Percentiles rank a stretch among this genome's conserved stretches.
These are phyloP conservation scores for Drosophila flavopinicola DNA, from an alignment of 2,888 invertebrate genomes.

Conservation along the genomic window DNA sequence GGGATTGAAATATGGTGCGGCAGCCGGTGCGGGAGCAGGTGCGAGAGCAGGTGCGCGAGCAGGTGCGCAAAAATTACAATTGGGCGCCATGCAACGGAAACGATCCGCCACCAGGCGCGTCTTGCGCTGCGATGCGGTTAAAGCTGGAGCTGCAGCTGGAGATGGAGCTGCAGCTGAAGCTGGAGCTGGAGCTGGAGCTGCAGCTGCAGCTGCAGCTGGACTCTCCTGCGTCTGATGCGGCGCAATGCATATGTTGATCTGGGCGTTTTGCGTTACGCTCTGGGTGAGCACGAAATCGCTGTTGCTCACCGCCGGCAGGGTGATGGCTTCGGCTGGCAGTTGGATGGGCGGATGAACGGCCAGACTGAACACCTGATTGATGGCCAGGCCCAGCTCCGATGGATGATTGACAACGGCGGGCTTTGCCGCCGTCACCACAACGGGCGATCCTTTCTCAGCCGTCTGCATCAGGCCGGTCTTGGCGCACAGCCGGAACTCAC, in stretches of 20 bases:
- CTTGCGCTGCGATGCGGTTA: background rate
- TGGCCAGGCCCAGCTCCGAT: conserved; percentile 56
- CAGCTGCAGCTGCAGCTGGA: background rate
- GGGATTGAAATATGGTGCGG: no score
- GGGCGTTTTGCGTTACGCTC: conserved; percentile 18
- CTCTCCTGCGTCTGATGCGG: conserved; percentile 1
- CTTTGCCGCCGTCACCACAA: background rate
- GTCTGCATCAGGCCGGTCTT: conserved; percentile 33
- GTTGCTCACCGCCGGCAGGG: conserved; percentile 11
- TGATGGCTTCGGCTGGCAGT: background rate
- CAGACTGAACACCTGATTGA: conserved; percentile 61
- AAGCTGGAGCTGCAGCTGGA: background rate
- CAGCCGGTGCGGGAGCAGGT: conserved; percentile 41
- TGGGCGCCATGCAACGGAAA: conserved; percentile 73
- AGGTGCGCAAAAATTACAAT: conserved; percentile 70
- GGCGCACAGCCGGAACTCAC: conserved; percentile 38
- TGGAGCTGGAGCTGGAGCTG: no score
- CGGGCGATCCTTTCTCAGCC: background rate
- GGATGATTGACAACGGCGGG: conserved; percentile 21
- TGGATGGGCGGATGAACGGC: background rate
- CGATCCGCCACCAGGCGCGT: conserved; percentile 34
- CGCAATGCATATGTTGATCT: conserved; percentile 69
- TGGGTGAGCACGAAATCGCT: conserved; percentile 42
- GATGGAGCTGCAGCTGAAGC: no score
- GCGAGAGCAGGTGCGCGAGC: conserved; percentile 34